Conservation (phyloP, 35 echinoderm and acorn worm genomes). For the Holothuria glaberrima region DNA sequence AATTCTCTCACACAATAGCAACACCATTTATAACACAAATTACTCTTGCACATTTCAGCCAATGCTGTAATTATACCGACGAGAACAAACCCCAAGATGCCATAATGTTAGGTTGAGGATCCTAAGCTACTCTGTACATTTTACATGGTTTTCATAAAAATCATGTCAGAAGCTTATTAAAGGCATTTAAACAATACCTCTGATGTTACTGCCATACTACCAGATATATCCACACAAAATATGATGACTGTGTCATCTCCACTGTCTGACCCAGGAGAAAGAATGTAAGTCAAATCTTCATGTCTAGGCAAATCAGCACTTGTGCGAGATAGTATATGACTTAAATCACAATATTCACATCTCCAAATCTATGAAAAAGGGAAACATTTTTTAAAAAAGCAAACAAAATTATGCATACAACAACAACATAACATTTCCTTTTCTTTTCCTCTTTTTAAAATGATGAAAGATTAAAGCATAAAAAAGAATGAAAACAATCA, state of each 20-base stretch:
- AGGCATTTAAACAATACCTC: conserved; percentile 53
- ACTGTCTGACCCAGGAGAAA: conserved; percentile 65
- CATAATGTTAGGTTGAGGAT: too few species aligned
- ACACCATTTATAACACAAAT: too few species aligned
- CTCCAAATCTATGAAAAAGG: conserved; percentile 70
- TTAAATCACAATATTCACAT: conserved; percentile 92
- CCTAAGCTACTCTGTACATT: too few species aligned
- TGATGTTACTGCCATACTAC: conserved; percentile 95
- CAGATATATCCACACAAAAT: conserved; percentile 95
- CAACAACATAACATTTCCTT: not conserved
- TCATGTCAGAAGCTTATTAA: too few species aligned
- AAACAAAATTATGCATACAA: not conserved
- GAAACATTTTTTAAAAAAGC: not conserved
- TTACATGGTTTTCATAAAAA: too few species aligned
- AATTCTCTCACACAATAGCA: too few species aligned
- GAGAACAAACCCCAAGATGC: too few species aligned
- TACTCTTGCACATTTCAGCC: too few species aligned
- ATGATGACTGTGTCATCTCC: conserved; percentile 83
- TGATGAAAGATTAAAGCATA: too few species aligned
- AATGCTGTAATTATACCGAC: too few species aligned
- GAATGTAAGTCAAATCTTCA: conserved; percentile 74
- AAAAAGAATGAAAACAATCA: too few species aligned
- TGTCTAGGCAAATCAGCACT: conserved; percentile 41
- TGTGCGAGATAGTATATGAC: conserved; percentile 25
- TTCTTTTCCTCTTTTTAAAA: not conserved